Evolutionary conservation across 1,140 invertebrate genomes (phyloP).

Genomic region (Ostrea edulis): DNA sequence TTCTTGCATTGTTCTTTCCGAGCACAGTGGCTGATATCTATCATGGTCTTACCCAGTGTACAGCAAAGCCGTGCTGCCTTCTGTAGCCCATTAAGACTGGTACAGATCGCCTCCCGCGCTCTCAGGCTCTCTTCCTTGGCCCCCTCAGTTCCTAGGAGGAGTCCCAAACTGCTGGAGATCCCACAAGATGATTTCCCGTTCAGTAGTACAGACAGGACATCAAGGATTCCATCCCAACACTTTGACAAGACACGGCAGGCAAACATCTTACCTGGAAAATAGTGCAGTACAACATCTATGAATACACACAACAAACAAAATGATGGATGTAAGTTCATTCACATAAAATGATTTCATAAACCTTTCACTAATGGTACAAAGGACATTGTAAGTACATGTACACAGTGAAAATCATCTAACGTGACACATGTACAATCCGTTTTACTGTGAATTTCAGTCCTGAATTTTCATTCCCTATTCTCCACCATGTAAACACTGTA

Average conservation of each 20-base stretch:
- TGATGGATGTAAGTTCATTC: neutral
- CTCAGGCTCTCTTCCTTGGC: constrained; percentile 79
- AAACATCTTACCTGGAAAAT: constrained; percentile 81
- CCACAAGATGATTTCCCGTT: constrained; percentile 82
- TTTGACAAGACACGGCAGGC: constrained; percentile 87
- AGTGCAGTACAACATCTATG: too few species aligned
- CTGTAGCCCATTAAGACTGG: constrained; percentile 92
- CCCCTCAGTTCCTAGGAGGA: constrained; percentile 79
- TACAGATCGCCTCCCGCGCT: constrained; percentile 87
- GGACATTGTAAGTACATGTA: too few species aligned
- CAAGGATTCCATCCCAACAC: constrained; percentile 94
- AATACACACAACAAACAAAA: too few species aligned
- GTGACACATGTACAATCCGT: too few species aligned
- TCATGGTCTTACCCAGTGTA: constrained; percentile 82
- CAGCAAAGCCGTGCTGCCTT: constrained; percentile 83
- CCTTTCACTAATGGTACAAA: neutral
- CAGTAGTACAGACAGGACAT: constrained; percentile 90
- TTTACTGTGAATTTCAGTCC: too few species aligned
- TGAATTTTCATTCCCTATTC: too few species aligned
- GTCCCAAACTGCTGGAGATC: constrained; percentile 78
- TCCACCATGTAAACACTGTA: too few species aligned
- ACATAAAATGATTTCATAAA: neutral
- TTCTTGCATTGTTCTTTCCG: too few species aligned
- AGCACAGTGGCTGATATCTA: too few species aligned
- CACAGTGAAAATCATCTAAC: too few species aligned